Conservation (phyloP, 2,113 vertebrate species). For the Melanotaenia duboulayi region DNA sequence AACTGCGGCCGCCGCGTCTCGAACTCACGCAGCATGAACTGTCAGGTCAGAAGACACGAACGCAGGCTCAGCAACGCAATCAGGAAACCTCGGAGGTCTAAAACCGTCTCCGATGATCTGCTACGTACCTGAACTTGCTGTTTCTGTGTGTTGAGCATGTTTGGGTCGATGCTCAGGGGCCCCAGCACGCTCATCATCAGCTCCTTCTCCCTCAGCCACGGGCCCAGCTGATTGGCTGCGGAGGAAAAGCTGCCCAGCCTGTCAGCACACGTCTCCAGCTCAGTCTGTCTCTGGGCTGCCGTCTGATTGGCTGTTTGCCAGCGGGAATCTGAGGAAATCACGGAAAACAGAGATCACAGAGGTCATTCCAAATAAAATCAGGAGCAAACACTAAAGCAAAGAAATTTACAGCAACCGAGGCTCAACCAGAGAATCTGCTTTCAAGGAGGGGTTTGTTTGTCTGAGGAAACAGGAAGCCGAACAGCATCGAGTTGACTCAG, state of each 20-base stretch:
- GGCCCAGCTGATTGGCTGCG: conserved; percentile 90
- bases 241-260: conserved; percentile 91
- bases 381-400: too few relatives aligned
- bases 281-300: conserved; percentile 88
- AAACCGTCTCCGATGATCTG: too few relatives aligned
- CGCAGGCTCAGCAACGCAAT: rapidly evolving
- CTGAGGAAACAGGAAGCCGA: too few relatives aligned
- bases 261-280: conserved; percentile 92
- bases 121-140: conserved; percentile 93
- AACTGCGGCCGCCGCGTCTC: conserved; percentile 93
- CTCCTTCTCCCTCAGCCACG: conserved; percentile 97
- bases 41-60: not conserved
- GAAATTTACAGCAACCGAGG: too few relatives aligned
- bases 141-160: conserved; percentile 97
- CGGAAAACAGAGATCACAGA: too few relatives aligned
- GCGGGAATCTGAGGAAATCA: conserved; percentile 83
- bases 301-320: conserved; percentile 91
- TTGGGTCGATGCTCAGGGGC: conserved; percentile 96
- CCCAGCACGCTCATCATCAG: conserved; percentile 99
- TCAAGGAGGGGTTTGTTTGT: too few relatives aligned
- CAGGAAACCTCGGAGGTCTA: not conserved
- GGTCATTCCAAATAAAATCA: too few relatives aligned
- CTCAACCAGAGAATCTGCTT: too few relatives aligned
- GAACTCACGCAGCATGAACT: conserved; percentile 99
- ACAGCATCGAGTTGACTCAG: too few relatives aligned